Evolutionary conservation across 2,113 vertebrate species (phyloP).

Genomic region (Azemiops feae): DNA sequence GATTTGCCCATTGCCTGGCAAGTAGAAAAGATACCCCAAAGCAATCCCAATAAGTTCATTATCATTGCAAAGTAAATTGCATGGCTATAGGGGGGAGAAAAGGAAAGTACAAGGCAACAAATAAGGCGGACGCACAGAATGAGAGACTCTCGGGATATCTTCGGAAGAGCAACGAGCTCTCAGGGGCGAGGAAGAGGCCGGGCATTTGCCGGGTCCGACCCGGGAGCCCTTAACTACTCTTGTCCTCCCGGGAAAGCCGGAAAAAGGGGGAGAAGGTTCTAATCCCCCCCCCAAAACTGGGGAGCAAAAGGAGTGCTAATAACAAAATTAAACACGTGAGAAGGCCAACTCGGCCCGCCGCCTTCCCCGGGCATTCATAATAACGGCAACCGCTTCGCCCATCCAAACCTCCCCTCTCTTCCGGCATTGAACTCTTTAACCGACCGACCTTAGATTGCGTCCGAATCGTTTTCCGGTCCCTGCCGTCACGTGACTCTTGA

Average conservation of each 20-base stretch:
- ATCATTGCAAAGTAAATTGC: not conserved
- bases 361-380: not conserved
- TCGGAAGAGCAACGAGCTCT: not conserved
- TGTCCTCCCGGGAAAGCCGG: not conserved
- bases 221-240: not conserved
- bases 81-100: not conserved
- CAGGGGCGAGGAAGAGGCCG: not conserved
- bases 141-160: not conserved
- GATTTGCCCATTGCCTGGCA: not conserved
- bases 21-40: not conserved
- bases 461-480: not conserved
- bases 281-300: not conserved
- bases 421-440: not conserved
- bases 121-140: not conserved
- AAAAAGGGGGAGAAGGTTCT: not conserved
- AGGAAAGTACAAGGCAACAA: not conserved
- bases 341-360: not conserved
- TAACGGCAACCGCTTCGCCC: not conserved
- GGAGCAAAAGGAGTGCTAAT: too few relatives aligned
- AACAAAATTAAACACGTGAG: not conserved
- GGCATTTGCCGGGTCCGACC: not conserved
- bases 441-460: not conserved
- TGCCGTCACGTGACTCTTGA: constrained; percentile 33
- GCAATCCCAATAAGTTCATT: not conserved
- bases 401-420: not conserved